Base-by-base conservation (phyloP, 2,888 invertebrate species). In the Phrixothrix hirtus region DNA sequence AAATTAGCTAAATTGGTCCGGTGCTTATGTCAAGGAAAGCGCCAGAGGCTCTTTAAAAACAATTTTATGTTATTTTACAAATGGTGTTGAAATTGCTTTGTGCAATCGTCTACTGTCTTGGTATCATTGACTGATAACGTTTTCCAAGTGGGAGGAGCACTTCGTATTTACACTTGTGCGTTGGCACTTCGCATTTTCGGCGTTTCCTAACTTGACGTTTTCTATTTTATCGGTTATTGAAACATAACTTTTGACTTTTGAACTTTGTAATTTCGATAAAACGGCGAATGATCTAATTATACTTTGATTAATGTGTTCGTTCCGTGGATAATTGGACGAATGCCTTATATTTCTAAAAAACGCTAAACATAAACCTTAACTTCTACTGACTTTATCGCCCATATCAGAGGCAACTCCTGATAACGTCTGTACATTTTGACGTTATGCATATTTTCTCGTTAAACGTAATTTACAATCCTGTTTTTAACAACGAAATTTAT, bases 201-300 rank as follows among this genome's bases (percentile, higher is more conserved):
- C 39, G 36, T 45, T 52, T 46, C 35, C 31, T 30, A 37, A 34
- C 42, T 46, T 41, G 16, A 9, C 29, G 13, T 39, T 37, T 42
- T 34, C 38, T 41, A 26, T 45, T 56, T 58, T 58, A 58, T 60
- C 60, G 47, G 58, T 49, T 55, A 52, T 59, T 53, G 48, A 59
- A 63, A 57, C 47, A 59, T 59, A 51, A 63, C 64, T 65, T 66
- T 57, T 68, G 68, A 69, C 68, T 65, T 60, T 61, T 68, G 68
- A 69, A 70, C 69, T 69, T 65, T 67, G 64, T 50, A 46, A 46
- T 55, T 51, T 35, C 31, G 63, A 63, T 63, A 64, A 63, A 60
- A 27, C 54, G 41, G 48, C 57, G 57, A 63, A 59, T 60, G 59
- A 60, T 43, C 38, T 53, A 46, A 52, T 46, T 52, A 52, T 45